Conservation (phyloP, 92 coral and sea anemone genomes). For the Muricea muricata region DNA sequence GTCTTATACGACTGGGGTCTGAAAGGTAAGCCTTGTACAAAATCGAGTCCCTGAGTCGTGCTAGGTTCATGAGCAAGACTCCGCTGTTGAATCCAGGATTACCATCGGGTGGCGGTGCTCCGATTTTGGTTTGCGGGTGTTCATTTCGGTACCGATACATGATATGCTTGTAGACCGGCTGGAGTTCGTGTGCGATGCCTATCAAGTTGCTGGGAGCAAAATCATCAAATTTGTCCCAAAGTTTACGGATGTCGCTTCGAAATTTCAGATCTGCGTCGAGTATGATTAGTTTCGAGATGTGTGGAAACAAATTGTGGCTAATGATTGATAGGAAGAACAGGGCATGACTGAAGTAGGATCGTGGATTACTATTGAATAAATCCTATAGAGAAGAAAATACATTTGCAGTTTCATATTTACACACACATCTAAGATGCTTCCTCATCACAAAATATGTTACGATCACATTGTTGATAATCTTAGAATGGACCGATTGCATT, state of each 20-base stretch:
- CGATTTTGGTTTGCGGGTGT: conserved; percentile 74
- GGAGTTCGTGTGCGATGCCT: conserved; percentile 85
- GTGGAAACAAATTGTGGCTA: conserved; percentile 71
- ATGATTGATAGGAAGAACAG: conserved; percentile 84
- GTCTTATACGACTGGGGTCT: neutral
- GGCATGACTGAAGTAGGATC: conserved; percentile 78
- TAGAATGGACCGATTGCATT: too few relatives aligned
- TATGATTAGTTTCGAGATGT: conserved; percentile 60
- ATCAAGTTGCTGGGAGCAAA: conserved; percentile 73
- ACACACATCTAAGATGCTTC: too few relatives aligned
- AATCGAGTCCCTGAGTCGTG: conserved; percentile 70
- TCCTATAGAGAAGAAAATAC: conserved; percentile 53
- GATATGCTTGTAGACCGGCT: conserved; percentile 83
- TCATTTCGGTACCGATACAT: conserved; percentile 59
- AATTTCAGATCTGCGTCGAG: conserved; percentile 88
- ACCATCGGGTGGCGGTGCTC: conserved; percentile 88
- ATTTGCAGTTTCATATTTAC: too few relatives aligned
- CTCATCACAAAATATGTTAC: too few relatives aligned
- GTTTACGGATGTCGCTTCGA: conserved; percentile 76
- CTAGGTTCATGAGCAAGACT: conserved; percentile 71
- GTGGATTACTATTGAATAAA: conserved; percentile 55
- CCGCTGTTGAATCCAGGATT: conserved; percentile 92
- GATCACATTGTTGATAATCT: too few relatives aligned
- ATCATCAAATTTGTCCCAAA: conserved; percentile 75
- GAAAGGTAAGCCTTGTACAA: conserved; percentile 52